Conservation (phyloP, 1,140 invertebrate genomes). For the Spodoptera litura region DNA sequence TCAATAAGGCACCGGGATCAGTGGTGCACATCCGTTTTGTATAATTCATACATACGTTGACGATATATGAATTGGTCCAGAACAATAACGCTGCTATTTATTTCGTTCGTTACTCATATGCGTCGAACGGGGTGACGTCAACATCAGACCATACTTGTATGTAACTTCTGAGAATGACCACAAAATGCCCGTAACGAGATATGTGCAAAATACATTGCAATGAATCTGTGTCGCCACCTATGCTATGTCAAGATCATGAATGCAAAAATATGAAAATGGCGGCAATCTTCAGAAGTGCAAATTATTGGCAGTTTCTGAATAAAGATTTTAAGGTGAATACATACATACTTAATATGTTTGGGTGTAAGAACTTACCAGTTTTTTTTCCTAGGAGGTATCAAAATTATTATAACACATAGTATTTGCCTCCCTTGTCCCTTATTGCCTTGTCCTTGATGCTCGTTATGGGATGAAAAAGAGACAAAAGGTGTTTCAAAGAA, state of each 20-base stretch:
- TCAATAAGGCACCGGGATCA: slow-evolving; percentile 78
- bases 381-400: too few species aligned
- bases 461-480: too few species aligned
- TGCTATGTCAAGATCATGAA: slow-evolving; percentile 15
- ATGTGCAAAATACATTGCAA: slow-evolving; percentile 36
- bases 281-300: too few species aligned
- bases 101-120: slow-evolving; percentile 53
- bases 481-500: too few species aligned
- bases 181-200: slow-evolving; percentile 19
- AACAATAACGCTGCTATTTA: slow-evolving; percentile 62
- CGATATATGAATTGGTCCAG: slow-evolving; percentile 65
- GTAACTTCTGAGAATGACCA: slow-evolving; percentile 45
- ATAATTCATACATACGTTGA: slow-evolving; percentile 47
- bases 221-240: slow-evolving; percentile 20
- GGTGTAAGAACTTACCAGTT: too few species aligned
- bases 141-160: slow-evolving; percentile 35
- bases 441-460: too few species aligned
- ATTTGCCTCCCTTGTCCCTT: too few species aligned
- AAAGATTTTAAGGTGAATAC: too few species aligned
- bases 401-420: too few species aligned
- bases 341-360: too few species aligned
- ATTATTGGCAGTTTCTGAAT: too few species aligned
- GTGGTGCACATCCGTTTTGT: slow-evolving; percentile 79
- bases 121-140: slow-evolving; percentile 48
- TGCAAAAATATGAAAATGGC: background rate